These are phyloP conservation scores for Pelagia noctiluca DNA, from an alignment of 30 jellyfish, hydroid and myxozoan genomes.

Conservation along the genomic window DNA sequence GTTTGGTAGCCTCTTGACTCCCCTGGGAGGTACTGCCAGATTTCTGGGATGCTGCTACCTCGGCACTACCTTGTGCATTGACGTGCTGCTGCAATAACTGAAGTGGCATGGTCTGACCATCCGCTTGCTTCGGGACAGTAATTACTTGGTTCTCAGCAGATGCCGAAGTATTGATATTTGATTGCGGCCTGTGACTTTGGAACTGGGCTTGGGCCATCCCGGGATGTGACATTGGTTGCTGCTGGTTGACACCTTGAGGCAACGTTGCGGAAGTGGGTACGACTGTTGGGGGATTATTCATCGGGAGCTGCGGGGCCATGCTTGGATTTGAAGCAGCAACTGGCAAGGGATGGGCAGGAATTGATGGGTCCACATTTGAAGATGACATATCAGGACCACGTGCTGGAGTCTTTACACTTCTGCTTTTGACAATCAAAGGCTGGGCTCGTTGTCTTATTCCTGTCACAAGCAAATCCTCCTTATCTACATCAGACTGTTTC, in stretches of 20 bases:
- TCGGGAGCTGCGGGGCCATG: neutral
- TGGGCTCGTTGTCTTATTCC: conserved; percentile 81
- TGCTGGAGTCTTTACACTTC: conserved; percentile 25
- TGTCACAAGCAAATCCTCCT: conserved; percentile 66
- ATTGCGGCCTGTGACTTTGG: conserved; percentile 27
- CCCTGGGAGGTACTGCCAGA: neutral
- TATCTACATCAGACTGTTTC: conserved; percentile 35
- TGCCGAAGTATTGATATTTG: neutral
- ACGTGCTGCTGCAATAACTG: conserved; percentile 58
- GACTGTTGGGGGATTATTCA: neutral
- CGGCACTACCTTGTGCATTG: conserved; percentile 54
- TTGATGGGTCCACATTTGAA: conserved; percentile 11
- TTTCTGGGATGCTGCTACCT: conserved; percentile 1
- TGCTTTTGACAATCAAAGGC: conserved; percentile 70
- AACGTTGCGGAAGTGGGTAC: neutral
- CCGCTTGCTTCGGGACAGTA: conserved; percentile 12
- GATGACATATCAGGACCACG: conserved; percentile 48
- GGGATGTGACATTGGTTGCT: neutral
- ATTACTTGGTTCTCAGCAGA: too few relatives aligned
- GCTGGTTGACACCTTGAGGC: conserved; percentile 34
- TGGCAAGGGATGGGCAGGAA: conserved; percentile 61
- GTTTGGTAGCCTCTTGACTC: neutral
- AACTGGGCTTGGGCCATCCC: conserved; percentile 26
- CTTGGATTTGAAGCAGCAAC: conserved; percentile 22
- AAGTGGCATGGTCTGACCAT: conserved; percentile 43